These are phyloP conservation scores for Plectropomus leopardus DNA, from an alignment of 2,113 vertebrate species.

Conservation along the genomic window DNA sequence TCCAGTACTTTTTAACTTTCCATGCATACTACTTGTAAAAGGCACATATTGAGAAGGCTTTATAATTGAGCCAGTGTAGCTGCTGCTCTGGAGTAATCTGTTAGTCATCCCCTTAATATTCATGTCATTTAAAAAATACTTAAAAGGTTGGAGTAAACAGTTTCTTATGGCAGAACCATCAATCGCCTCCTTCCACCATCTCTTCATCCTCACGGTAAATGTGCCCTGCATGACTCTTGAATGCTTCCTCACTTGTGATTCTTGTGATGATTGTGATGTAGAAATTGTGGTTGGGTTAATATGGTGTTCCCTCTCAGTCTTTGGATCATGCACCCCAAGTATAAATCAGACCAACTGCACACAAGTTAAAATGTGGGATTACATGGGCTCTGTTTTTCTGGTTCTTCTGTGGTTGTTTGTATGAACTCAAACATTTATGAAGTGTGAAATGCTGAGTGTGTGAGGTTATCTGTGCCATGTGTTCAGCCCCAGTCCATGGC, in stretches of 20 bases:
- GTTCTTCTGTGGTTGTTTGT: slow-evolving; percentile 22
- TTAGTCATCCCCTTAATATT: background rate
- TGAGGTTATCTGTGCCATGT: slow-evolving; percentile 61
- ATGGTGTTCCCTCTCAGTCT: slow-evolving; percentile 37
- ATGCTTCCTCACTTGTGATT: slow-evolving; percentile 77
- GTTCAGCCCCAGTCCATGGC: slow-evolving; percentile 93
- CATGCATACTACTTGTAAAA: slow-evolving; percentile 34
- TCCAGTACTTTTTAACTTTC: slow-evolving; percentile 1
- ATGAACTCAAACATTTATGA: background rate
- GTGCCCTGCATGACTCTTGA: slow-evolving; percentile 82
- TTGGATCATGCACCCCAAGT: slow-evolving; percentile 26
- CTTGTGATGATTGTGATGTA: slow-evolving; percentile 70
- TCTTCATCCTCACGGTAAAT: slow-evolving; percentile 79
- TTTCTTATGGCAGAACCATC: slow-evolving; percentile 16
- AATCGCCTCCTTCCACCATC: slow-evolving; percentile 76
- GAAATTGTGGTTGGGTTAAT: slow-evolving; percentile 58
- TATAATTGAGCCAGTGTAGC: background rate
- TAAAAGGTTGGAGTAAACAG: slow-evolving; percentile 10
- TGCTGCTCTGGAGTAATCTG: slow-evolving; percentile 7
- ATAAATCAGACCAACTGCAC: slow-evolving; percentile 25
- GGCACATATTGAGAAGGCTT: slow-evolving; percentile 47
- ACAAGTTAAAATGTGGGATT: background rate
- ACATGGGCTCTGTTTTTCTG: background rate
- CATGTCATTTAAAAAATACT: slow-evolving; percentile 31
- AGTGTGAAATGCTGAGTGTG: slow-evolving; percentile 39